A percentile compares a stretch with the other conserved stretches of the same genome.
phyloP scores from a whole-genome alignment of 2,797 vertebrate species.

The Trachops cirrhosus region DNA sequence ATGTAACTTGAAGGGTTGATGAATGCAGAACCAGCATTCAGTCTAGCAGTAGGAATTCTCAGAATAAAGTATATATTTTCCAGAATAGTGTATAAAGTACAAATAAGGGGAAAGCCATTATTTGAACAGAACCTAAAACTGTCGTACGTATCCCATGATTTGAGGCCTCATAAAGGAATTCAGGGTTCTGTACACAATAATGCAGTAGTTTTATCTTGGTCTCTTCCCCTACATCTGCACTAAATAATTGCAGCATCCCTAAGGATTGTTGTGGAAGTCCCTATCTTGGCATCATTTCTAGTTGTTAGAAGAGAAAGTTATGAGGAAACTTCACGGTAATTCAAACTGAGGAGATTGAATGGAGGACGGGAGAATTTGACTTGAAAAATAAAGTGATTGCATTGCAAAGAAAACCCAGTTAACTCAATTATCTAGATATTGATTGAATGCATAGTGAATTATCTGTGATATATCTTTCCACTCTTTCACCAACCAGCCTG shows the following conservation, averaged over 20 bases:
- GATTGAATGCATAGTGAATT: not conserved
- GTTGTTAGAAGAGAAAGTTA: slow-evolving; percentile 21
- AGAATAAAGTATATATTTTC: slow-evolving; percentile 9
- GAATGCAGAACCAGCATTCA: not conserved
- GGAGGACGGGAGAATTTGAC: not conserved
- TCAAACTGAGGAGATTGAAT: slow-evolving; percentile 20
- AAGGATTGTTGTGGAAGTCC: not conserved
- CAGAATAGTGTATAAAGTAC: not conserved
- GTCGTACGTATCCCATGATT: not conserved
- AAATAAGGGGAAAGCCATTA: not conserved
- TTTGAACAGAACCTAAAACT: slow-evolving; percentile 45
- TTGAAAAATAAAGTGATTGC: not conserved
- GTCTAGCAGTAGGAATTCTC: not conserved
- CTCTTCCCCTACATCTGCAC: not conserved
- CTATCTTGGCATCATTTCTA: slow-evolving; percentile 13
- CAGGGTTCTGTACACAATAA: not conserved
- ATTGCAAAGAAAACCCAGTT: slow-evolving; percentile 23
- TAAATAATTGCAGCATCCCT: slow-evolving; percentile 24
- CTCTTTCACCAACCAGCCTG: not conserved
- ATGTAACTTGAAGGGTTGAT: not conserved
- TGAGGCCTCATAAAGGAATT: not conserved
- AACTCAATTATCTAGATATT: slow-evolving; percentile 33
- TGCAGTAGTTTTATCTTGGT: slow-evolving; percentile 7
- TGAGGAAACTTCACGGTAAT: not conserved
- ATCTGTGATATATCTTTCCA: not conserved